Percentiles rank a stretch among this genome's conserved stretches.
Conservation (phyloP, 2,888 invertebrate species). For the Amphipoea oculea region DNA sequence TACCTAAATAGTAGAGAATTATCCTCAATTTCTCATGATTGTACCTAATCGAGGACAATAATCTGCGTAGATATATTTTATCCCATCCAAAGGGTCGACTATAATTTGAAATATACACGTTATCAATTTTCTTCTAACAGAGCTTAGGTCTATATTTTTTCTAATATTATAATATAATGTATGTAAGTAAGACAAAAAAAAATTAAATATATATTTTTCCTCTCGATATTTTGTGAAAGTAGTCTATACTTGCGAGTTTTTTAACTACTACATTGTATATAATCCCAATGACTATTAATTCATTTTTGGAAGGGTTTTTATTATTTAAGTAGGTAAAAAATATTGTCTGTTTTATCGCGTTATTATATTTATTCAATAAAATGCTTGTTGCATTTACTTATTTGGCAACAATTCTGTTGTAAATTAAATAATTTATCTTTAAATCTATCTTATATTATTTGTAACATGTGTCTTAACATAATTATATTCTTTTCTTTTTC, state of each 20-base stretch:
- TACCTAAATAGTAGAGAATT: constrained; percentile 18
- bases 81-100: constrained; percentile 31
- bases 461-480: constrained; percentile 35
- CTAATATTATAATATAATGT: neutral
- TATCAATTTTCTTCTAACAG: constrained; percentile 39
- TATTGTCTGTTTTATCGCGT: neutral
- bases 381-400: too few relatives aligned
- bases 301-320: neutral
- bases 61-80: constrained; percentile 34
- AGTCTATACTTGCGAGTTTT: neutral
- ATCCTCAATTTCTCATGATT: constrained; percentile 31
- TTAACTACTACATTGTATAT: neutral
- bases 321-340: neutral
- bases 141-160: constrained; percentile 5
- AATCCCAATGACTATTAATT: neutral
- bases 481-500: constrained; percentile 52
- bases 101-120: constrained; percentile 48
- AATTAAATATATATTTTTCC: neutral
- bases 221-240: neutral
- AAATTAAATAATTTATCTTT: neutral
- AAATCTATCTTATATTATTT: neutral
- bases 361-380: neutral
- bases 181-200: too few relatives aligned
- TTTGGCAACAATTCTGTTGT: neutral
- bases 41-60: constrained; percentile 25